phyloP scores from a whole-genome alignment of 2,113 vertebrate species.

The Chitala chitala region DNA sequence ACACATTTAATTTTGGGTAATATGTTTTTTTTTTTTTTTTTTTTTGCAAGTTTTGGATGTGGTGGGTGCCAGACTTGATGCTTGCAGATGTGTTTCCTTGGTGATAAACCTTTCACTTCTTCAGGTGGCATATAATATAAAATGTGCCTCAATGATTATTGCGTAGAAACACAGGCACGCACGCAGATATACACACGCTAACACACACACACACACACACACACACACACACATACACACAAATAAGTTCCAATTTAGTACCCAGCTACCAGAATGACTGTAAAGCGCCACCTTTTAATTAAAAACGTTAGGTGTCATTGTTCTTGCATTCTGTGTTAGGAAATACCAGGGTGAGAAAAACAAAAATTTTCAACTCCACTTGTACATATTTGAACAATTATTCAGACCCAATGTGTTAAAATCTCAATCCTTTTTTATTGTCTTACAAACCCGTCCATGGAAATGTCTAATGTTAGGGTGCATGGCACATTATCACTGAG shows the following conservation, averaged over 20 bases:
- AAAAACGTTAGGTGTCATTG: background rate
- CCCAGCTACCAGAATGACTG: constrained; percentile 33
- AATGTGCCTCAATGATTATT: constrained; percentile 36
- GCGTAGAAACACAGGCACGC: constrained; percentile 17
- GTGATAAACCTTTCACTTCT: constrained; percentile 65
- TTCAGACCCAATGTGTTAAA: too few species aligned
- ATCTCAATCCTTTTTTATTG: too few species aligned
- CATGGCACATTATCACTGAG: too few species aligned
- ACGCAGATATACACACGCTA: constrained; percentile 6
- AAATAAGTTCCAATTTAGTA: constrained; percentile 26
- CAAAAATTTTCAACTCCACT: constrained; percentile 12
- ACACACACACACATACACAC: background rate
- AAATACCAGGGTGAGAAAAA: constrained; percentile 35
- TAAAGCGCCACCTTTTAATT: constrained; percentile 36
- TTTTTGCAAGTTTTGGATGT: constrained; percentile 47
- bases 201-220: background rate
- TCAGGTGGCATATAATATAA: constrained; percentile 50
- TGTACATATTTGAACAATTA: background rate
- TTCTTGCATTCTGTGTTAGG: constrained; percentile 29
- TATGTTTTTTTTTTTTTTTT: constrained; percentile 19
- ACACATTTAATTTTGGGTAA: constrained; percentile 56
- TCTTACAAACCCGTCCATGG: too few species aligned
- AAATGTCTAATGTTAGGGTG: too few species aligned
- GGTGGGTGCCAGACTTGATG: constrained; percentile 45
- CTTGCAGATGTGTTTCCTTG: constrained; percentile 61